Base-by-base conservation (phyloP, 64 coral and sea anemone species). In the Pachyseris speciosa region DNA sequence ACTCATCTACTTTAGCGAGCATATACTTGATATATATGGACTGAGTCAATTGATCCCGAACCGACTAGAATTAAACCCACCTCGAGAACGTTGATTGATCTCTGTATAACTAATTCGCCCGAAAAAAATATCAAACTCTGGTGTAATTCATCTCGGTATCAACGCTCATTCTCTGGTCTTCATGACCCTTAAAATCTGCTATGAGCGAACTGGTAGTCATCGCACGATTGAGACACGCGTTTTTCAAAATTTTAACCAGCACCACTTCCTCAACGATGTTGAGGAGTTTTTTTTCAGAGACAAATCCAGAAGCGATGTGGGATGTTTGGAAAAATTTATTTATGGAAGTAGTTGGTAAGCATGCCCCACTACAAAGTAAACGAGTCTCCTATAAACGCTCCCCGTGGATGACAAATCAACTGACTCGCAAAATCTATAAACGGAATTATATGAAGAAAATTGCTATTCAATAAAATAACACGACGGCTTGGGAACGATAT, bases 1-100 rank as follows among this genome's bases (percentile, higher is more conserved):
- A 69, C 7, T 32, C 66, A 37, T n/a, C 27, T 11, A 32, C 31
- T 29, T 50, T 93, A 57, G n/a, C 11, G 19, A 87, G 64, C 57
- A 74, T n/a, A n/a, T 84, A 51, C 17, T 71, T 42, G 88, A 91
- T 51, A 37, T 91, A 29, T 91, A 63, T 49, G 87, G 87, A 58
- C 15, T 78, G 58, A 8, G 20, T 78, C 87, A 78, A 63, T 22
- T 87, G 16, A 69, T 87, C 48, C 27, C 65, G 15, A 88, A 88
- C 85, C 85, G 47, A 88, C 85, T 39, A 73, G 85, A 60, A 69
- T 90, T 30, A 90, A 59, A 42, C 37, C 37, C 1, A 65, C 22
- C 8, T 80, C 88, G 4, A 79, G 49, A 69, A 28, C 74, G 26
- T 63, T 70, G 36, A 81, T 81, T 80, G 88, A 80, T 30, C 22